Percentiles rank a stretch among this genome's conserved stretches.
phyloP scores from a whole-genome alignment of 2,113 vertebrate genomes.

The Trogon melanurus region DNA sequence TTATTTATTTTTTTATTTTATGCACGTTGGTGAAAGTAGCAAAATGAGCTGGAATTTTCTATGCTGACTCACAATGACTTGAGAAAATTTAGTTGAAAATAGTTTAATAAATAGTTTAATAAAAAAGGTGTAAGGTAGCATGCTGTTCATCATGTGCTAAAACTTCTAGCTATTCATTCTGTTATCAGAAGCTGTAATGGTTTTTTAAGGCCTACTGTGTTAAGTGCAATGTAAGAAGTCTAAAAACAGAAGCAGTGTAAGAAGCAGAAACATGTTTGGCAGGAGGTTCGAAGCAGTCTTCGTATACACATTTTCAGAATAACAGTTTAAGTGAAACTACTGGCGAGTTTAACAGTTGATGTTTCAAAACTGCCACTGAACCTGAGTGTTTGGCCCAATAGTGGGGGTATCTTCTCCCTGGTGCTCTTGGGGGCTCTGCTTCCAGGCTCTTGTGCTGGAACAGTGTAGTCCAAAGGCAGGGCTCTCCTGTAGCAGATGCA shows the following conservation, averaged over 20 bases:
- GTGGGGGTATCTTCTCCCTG: not conserved
- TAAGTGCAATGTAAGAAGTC: not conserved
- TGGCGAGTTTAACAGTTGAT: not conserved
- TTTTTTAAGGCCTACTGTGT: not conserved
- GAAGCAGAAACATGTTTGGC: not conserved
- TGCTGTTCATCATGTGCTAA: not conserved
- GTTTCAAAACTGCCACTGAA: not conserved
- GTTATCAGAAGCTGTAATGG: not conserved
- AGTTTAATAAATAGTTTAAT: not conserved
- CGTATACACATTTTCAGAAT: not conserved
- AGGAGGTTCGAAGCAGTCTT: not conserved
- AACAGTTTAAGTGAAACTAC: not conserved
- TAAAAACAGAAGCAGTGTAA: not conserved
- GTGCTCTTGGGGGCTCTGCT: not conserved
- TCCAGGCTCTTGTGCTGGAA: rapidly evolving
- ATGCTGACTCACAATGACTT: not conserved
- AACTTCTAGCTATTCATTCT: not conserved
- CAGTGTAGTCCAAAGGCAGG: rapidly evolving
- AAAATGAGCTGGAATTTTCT: not conserved
- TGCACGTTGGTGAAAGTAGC: not conserved
- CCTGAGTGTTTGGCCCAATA: not conserved
- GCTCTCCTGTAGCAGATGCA: not conserved
- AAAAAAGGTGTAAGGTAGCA: not conserved
- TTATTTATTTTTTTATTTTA: not conserved
- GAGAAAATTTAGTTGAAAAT: not conserved